Base-by-base conservation (phyloP, 2,113 vertebrate genomes). In the Sylvilagus bachmani region DNA sequence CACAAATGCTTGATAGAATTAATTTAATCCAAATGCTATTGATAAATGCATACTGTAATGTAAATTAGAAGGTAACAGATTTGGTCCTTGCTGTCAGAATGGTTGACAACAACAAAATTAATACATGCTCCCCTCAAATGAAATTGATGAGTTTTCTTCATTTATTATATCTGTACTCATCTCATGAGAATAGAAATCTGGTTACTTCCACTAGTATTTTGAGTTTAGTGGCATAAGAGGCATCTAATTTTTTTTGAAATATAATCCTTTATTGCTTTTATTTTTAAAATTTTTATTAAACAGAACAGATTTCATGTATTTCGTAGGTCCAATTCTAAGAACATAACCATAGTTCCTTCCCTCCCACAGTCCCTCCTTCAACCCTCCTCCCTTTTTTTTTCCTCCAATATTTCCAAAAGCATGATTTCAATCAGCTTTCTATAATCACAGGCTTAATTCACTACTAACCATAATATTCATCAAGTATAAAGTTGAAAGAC, bases 241-340 rank as follows among this genome's bases (percentile, higher is more conserved):
- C 36, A 62, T 24, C n/a, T 90, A 33, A 64, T 55, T 92, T 85
- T 95, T 95, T 95, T 93, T 67, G 25, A 91, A 78, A 6, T 38
- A 49, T 9, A 53, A 29, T 74, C 83, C 53, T 79, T 33, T 25
- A 58, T 58, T 58, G 17, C 17, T 58, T 58, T 58, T 58, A 58
- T 58, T 58, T 58, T 44, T 58, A 21, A 58, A 58, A 58, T 58
- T 17, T 58, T 58, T 17, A 21, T 58, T 58, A 17, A 19, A 44
- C 44, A 58, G 55, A 58, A 19, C 55, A 58, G 55, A 58, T 58
- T 58, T 58, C 55, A 58, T 17, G 55, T 58, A 58, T 58, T 58
- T 58, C 55, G 19, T 19, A 17, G 55, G 55, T 19, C 14, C 19
- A 16, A 58, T 14, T 5, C 14, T 58, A 58, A 58, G 55, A 16